Evolutionary conservation across 2,888 invertebrate species (phyloP), one percentile per base, ranked within the genome.

Genomic region (Thecophora atra): DNA sequence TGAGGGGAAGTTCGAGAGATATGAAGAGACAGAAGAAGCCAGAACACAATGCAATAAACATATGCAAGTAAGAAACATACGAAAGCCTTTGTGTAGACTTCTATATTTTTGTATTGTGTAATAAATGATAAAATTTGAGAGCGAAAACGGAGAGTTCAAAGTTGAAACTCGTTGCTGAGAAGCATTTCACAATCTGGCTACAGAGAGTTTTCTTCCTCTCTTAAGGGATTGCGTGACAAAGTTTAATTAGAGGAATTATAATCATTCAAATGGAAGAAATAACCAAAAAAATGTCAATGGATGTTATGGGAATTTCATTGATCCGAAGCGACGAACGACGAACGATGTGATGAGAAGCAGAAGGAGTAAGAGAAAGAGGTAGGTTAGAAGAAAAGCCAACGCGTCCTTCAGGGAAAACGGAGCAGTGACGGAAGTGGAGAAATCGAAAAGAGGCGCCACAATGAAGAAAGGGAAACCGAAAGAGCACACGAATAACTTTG

Each of bases 251-350:
- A 54, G 30, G 13, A 56, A 56, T n/a, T 21, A 56, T n/a, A 68
- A 13, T 37, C 28, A 8, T 28, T 28, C 24, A 30, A 8, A 54
- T 15, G 21, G 2, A 42, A 42, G 7, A 47, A 51, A 47, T 6
- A 60, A 30, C 26, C 60, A 60, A 60, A 30, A n/a, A 13, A 15
- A 58, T 58, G 17, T 1, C 37, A 37, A 8, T 11, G 37, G 21
- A 42, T 37, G 42, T 63, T 63, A 37, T 42, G 37, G 42, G 63
- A 63, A 63, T 42, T 63, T 63, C n/a, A 63, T 63, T 37, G 63
- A 63, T 44, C 42, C 42, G 6, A 47, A 11, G n/a, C 1, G 11
- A n/a, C 13, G n/a, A 47, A n/a, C 15, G 47, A 47, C 15, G 13
- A n/a, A 47, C 6, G 47, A 1, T 1, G 47, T n/a, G n/a, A 44